These are phyloP conservation scores for Boulengeromyrus knoepffleri DNA, from an alignment of 2,113 vertebrate species.

Conservation along the genomic window DNA sequence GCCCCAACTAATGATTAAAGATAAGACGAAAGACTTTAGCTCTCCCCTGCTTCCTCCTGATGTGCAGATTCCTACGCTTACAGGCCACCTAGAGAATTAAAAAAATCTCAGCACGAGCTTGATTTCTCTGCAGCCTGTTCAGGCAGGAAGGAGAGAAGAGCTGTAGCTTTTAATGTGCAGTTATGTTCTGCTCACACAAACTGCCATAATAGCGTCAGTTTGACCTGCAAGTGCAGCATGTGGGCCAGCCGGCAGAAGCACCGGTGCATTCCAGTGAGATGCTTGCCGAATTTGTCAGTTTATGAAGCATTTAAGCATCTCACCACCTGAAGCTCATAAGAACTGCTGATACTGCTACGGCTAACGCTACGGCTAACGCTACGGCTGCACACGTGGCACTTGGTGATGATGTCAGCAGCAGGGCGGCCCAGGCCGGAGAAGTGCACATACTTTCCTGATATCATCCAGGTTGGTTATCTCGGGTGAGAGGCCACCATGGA, in stretches of 20 bases:
- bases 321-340: not conserved
- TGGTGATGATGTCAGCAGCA: not conserved
- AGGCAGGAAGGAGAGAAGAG: not conserved
- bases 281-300: not conserved
- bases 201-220: not conserved
- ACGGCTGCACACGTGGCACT: not conserved
- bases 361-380: not conserved
- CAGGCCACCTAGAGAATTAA: not conserved
- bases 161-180: not conserved
- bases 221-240: not conserved
- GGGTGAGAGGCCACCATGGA: conserved; percentile 93
- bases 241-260: not conserved
- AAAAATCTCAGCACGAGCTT: not conserved
- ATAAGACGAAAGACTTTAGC: not conserved
- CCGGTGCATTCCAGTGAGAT: not conserved
- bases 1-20: not conserved
- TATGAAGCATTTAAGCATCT: not conserved
- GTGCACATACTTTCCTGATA: conserved; percentile 93
- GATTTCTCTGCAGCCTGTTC: not conserved
- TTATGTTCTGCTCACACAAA: not conserved
- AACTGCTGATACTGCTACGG: not conserved
- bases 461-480: conserved; percentile 98
- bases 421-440: not conserved
- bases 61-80: not conserved
- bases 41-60: not conserved